Conservation (phyloP, 2,888 invertebrate genomes). For the Mythimna lalbum region DNA sequence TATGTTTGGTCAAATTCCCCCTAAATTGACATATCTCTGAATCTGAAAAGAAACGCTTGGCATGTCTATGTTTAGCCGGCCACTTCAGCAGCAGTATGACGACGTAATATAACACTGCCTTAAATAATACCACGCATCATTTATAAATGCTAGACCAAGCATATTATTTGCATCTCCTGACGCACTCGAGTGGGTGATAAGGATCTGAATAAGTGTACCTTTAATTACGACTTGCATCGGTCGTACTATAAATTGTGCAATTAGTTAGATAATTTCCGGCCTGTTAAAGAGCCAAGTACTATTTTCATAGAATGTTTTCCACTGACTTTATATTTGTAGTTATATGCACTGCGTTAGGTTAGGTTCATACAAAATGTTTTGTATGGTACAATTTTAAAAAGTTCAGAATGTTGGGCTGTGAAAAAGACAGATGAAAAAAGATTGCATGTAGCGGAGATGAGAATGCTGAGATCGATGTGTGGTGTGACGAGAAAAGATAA, state of each 20-base stretch:
- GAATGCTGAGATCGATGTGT: too few relatives aligned
- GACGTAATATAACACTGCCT: not conserved
- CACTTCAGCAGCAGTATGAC: not conserved
- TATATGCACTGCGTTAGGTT: slow-evolving; percentile 1
- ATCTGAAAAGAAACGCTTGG: not conserved
- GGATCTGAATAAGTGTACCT: slow-evolving; percentile 24
- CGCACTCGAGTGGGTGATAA: slow-evolving; percentile 35
- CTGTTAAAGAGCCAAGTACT: not conserved
- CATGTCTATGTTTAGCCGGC: not conserved
- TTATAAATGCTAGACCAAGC: slow-evolving; percentile 4
- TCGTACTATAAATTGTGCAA: slow-evolving; percentile 18
- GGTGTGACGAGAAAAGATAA: too few relatives aligned
- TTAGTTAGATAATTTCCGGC: slow-evolving; percentile 26
- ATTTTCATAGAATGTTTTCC: slow-evolving; percentile 15
- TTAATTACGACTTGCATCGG: slow-evolving; percentile 13
- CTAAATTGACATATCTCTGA: not conserved
- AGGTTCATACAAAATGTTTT: slow-evolving; percentile 1
- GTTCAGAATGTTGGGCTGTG: too few relatives aligned
- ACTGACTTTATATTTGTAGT: not conserved
- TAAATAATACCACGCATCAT: slow-evolving; percentile 1
- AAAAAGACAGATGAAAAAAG: too few relatives aligned
- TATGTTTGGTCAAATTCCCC: not conserved
- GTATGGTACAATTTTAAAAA: slow-evolving; percentile 2
- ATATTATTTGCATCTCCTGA: slow-evolving; percentile 18
- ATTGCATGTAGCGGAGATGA: too few relatives aligned